Evolutionary conservation across 37 sponge, comb jelly and placozoan species (phyloP).

Genomic region (Hormiphora californensis): DNA sequence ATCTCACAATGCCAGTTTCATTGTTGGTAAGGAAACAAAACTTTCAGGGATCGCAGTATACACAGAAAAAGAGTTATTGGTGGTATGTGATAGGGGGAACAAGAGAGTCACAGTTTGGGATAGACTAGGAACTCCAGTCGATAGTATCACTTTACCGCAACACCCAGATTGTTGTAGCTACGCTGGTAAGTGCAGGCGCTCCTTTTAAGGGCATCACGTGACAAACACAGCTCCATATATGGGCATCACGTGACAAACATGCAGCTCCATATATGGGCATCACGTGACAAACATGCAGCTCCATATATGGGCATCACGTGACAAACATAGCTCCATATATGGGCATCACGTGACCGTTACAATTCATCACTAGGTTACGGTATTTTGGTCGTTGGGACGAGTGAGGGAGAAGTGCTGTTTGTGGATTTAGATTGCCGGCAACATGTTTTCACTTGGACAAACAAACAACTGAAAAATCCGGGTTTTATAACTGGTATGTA

Average conservation of each 20-base stretch:
- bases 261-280: too few species aligned
- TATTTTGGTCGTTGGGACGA: conserved; percentile 40
- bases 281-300: too few species aligned
- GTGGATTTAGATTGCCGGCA: conserved; percentile 6
- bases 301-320: too few species aligned
- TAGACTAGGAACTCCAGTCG: background rate
- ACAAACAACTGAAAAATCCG: conserved; percentile 26
- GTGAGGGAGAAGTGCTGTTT: conserved; percentile 47
- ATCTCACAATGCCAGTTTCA: too few species aligned
- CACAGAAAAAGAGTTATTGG: conserved; percentile 32
- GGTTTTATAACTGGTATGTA: conserved; percentile 45
- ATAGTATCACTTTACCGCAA: conserved; percentile 18
- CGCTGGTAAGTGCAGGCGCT: too few species aligned
- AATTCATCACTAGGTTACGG: too few species aligned
- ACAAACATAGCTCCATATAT: too few species aligned
- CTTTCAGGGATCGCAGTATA: conserved; percentile 40
- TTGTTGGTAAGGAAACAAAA: too few species aligned
- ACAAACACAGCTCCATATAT: too few species aligned
- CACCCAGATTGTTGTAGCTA: conserved; percentile 46
- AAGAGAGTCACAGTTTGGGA: conserved; percentile 39
- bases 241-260: too few species aligned
- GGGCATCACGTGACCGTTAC: too few species aligned
- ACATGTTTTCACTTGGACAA: conserved; percentile 53
- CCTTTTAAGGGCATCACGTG: too few species aligned
- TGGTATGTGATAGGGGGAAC: conserved; percentile 49